Conservation (phyloP, 2,797 vertebrate species). For the Channa striata region DNA sequence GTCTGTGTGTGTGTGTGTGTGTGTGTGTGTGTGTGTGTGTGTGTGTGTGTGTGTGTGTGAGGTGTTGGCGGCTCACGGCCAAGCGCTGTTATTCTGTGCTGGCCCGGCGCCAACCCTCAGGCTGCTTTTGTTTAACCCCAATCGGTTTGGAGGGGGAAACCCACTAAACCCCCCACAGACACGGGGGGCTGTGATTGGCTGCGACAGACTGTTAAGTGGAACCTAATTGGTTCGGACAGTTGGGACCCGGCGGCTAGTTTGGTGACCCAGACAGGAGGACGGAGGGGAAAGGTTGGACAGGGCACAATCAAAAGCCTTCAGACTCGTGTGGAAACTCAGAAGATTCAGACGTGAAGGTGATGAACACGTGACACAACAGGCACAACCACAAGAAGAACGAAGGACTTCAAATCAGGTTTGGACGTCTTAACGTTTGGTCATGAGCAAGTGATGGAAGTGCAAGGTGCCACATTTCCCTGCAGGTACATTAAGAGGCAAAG, state of each 20-base stretch:
- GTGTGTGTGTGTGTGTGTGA: slow-evolving; percentile 26
- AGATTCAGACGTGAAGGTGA: too few relatives aligned
- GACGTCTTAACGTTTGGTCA: too few relatives aligned
- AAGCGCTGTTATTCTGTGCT: slow-evolving; percentile 53
- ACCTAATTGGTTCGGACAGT: slow-evolving; percentile 72
- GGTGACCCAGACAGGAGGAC: slow-evolving; percentile 61
- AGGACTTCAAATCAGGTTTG: too few relatives aligned
- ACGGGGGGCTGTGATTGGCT: slow-evolving; percentile 54
- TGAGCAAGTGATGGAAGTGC: too few relatives aligned
- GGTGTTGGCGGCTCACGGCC: slow-evolving; percentile 47
- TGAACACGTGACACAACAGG: too few relatives aligned
- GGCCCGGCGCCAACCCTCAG: slow-evolving; percentile 56
- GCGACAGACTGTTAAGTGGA: slow-evolving; percentile 63
- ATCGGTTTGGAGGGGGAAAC: slow-evolving; percentile 58
- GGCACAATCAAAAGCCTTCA: slow-evolving; percentile 33
- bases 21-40: slow-evolving; percentile 15
- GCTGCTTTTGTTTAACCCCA: slow-evolving; percentile 67
- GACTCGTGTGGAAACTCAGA: slow-evolving; percentile 11
- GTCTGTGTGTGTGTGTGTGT: slow-evolving; percentile 2
- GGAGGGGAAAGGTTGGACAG: slow-evolving; percentile 22
- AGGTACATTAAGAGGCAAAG: too few relatives aligned
- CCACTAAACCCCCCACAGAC: slow-evolving; percentile 55
- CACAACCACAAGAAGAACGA: too few relatives aligned
- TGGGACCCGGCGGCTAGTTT: slow-evolving; percentile 49
- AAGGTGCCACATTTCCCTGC: too few relatives aligned